Evolutionary conservation across 1,140 invertebrate genomes (phyloP).

Genomic region (Drosophila pseudoananassae): DNA sequence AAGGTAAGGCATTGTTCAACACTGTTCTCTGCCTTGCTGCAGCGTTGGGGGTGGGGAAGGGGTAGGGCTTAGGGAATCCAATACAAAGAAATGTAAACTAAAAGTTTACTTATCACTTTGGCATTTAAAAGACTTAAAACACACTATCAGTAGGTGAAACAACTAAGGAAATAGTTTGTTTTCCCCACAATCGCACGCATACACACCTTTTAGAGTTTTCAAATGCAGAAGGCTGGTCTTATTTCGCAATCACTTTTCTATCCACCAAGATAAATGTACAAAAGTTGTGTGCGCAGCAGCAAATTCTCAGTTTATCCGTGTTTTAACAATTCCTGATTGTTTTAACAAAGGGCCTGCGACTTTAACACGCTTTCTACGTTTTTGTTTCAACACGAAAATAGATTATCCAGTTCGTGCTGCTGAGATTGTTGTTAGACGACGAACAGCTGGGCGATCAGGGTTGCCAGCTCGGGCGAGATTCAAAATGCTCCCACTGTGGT

Average conservation of each 20-base stretch:
- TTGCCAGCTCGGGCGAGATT: slow-evolving; percentile 42
- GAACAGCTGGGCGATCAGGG: slow-evolving; percentile 64
- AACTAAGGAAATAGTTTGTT: slow-evolving; percentile 18
- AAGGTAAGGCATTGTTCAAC: slow-evolving; percentile 46
- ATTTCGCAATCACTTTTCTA: slow-evolving; percentile 74
- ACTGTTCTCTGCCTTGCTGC: slow-evolving; percentile 57
- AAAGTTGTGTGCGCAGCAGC: neutral
- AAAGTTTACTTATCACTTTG: slow-evolving; percentile 5
- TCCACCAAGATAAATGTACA: slow-evolving; percentile 12
- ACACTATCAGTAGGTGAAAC: neutral
- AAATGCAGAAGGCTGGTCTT: slow-evolving; percentile 16
- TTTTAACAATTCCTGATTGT: slow-evolving; percentile 2
- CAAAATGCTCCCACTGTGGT: slow-evolving; percentile 2
- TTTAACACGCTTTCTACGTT: slow-evolving; percentile 40
- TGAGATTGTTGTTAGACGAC: slow-evolving; percentile 59
- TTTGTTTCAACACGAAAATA: slow-evolving; percentile 67
- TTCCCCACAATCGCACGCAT: neutral
- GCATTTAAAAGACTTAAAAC: neutral
- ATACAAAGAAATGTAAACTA: slow-evolving; percentile 39
- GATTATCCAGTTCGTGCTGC: slow-evolving; percentile 38
- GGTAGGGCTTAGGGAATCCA: neutral
- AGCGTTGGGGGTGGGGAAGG: neutral
- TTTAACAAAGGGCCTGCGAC: slow-evolving; percentile 19
- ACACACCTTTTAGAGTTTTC: slow-evolving; percentile 17
- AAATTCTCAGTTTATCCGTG: slow-evolving; percentile 4